A percentile compares a stretch with the other conserved stretches of the same genome.
Evolutionary conservation across 2,113 vertebrate genomes (phyloP).

Genomic region (Neolamprologus fasciatus): DNA sequence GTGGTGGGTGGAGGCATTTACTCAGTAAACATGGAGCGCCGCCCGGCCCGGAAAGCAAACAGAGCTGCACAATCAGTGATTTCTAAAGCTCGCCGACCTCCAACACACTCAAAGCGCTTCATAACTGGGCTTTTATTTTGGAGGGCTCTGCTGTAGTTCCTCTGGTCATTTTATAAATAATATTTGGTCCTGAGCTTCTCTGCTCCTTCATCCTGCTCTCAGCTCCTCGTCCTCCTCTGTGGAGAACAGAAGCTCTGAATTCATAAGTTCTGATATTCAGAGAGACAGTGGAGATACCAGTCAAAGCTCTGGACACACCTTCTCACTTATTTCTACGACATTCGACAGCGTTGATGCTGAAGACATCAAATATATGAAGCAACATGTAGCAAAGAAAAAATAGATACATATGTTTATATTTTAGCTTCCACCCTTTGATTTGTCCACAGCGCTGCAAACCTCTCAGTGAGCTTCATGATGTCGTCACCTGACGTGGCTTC

Average conservation of each 20-base stretch:
- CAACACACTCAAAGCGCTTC: background rate
- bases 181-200: background rate
- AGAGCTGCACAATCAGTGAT: background rate
- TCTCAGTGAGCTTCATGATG: background rate
- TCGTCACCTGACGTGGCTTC: background rate
- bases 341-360: background rate
- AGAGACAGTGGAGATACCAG: background rate
- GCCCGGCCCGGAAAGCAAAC: slow-evolving; percentile 8
- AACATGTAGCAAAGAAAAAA: background rate
- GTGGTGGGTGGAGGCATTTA: background rate
- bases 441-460: background rate
- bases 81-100: background rate
- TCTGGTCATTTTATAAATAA: background rate
- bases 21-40: background rate
- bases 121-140: background rate
- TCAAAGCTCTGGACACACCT: background rate
- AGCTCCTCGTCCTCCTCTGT: background rate
- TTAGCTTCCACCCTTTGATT: background rate
- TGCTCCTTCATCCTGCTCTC: background rate
- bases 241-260: background rate
- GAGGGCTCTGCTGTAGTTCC: background rate
- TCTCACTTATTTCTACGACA: background rate
- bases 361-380: background rate
- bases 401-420: background rate
- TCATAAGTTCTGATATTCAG: background rate